These are phyloP conservation scores for Euschistus heros DNA, from an alignment of 1,140 invertebrate species.

Conservation along the genomic window DNA sequence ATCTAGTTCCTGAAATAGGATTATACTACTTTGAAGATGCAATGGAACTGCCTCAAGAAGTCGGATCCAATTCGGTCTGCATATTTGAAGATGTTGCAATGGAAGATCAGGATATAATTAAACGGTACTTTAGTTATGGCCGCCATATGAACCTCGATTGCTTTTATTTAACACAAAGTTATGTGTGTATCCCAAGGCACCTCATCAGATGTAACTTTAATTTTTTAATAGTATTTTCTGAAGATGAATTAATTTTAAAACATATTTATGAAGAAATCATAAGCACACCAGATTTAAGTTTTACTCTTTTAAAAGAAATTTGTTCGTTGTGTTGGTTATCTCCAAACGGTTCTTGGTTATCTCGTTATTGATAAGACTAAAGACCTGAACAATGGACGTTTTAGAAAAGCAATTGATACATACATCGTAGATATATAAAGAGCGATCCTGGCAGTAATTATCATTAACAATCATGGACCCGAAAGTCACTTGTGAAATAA, in stretches of 20 bases:
- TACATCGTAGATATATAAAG: no score
- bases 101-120: slow-evolving; percentile 22
- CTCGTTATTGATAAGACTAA: slow-evolving; percentile 35
- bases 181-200: slow-evolving; percentile 36
- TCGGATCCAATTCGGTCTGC: slow-evolving; percentile 31
- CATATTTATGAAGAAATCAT: slow-evolving; percentile 37
- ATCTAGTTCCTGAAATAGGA: slow-evolving; percentile 28
- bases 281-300: slow-evolving; percentile 21
- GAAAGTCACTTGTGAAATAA: neutral
- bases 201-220: slow-evolving; percentile 36
- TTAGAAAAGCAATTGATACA: neutral
- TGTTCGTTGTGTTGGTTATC: slow-evolving; percentile 25
- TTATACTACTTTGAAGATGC: slow-evolving; percentile 19
- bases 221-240: slow-evolving; percentile 35
- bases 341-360: slow-evolving; percentile 30
- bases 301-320: slow-evolving; percentile 25
- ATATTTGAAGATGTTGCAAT: slow-evolving; percentile 36
- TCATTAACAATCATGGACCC: neutral
- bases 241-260: slow-evolving; percentile 35
- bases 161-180: slow-evolving; percentile 34
- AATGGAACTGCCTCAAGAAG: slow-evolving; percentile 21
- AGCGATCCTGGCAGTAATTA: no score
- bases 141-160: no score
- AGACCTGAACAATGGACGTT: slow-evolving; percentile 32
- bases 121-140: no score